Conservation (phyloP, 2,797 vertebrate species). For the Sebastes alutus region DNA sequence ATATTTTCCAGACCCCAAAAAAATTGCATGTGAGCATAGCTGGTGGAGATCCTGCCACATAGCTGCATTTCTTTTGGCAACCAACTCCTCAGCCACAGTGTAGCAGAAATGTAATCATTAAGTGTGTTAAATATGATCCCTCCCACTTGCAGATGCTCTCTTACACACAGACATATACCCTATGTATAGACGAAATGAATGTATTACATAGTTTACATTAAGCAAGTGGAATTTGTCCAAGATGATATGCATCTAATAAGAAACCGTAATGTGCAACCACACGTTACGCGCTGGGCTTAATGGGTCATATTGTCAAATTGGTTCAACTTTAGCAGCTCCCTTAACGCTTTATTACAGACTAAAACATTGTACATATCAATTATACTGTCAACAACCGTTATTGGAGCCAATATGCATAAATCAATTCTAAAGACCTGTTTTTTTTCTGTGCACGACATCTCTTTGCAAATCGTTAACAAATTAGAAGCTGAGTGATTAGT, state of each 20-base stretch:
- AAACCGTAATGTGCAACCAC: not conserved
- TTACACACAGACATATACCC: not conserved
- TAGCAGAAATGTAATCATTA: not conserved
- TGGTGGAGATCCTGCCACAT: not conserved
- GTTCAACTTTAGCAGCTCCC: not conserved
- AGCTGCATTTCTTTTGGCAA: slow-evolving; percentile 6
- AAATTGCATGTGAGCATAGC: not conserved
- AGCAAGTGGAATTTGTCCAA: not conserved
- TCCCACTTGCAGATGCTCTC: not conserved
- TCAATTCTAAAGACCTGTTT: not conserved
- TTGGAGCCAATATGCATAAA: not conserved
- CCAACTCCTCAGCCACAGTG: not conserved
- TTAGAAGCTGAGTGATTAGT: not conserved
- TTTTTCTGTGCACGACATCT: not conserved
- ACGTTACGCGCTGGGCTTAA: not conserved
- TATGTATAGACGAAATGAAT: not conserved
- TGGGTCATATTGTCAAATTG: not conserved
- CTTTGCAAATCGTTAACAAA: not conserved
- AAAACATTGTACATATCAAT: not conserved
- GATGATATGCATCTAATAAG: not conserved
- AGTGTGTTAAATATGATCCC: not conserved
- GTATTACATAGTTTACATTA: not conserved
- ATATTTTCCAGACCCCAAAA: not conserved
- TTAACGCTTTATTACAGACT: not conserved
- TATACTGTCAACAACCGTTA: not conserved